These are phyloP conservation scores for Hemitrygon akajei DNA, from an alignment of 2,797 vertebrate genomes.

Conservation along the genomic window DNA sequence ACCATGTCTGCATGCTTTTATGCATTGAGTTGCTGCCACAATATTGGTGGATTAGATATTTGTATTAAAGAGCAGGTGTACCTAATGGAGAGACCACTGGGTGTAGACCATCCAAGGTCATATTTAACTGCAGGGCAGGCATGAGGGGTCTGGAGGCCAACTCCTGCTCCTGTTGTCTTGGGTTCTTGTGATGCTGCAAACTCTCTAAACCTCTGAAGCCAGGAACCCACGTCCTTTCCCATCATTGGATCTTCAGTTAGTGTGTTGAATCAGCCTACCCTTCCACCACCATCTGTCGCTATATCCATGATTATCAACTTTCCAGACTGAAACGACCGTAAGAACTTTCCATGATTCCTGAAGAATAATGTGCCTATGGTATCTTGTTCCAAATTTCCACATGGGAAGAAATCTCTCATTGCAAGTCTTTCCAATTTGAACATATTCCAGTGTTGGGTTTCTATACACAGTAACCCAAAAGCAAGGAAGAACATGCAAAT, in stretches of 20 bases:
- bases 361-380: neutral
- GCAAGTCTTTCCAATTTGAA: neutral
- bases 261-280: neutral
- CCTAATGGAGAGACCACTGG: too few species aligned
- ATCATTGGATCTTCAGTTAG: neutral
- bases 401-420: neutral
- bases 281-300: neutral
- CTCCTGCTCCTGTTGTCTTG: too few species aligned
- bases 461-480: neutral
- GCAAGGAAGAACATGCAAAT: neutral
- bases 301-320: neutral
- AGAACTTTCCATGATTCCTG: neutral
- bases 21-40: too few species aligned
- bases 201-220: neutral
- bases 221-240: neutral
- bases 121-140: too few species aligned
- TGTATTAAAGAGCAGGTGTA: too few species aligned
- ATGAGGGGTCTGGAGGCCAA: too few species aligned
- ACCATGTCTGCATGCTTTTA: too few species aligned
- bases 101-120: too few species aligned
- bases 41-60: too few species aligned
- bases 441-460: neutral
- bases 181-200: neutral
- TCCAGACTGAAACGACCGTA: neutral
- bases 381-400: slow-evolving; percentile 1